A percentile compares a stretch with the other conserved stretches of the same genome.
These are phyloP conservation scores for Phrynosoma platyrhinos DNA, from an alignment of 2,113 vertebrate species.

Conservation along the genomic window DNA sequence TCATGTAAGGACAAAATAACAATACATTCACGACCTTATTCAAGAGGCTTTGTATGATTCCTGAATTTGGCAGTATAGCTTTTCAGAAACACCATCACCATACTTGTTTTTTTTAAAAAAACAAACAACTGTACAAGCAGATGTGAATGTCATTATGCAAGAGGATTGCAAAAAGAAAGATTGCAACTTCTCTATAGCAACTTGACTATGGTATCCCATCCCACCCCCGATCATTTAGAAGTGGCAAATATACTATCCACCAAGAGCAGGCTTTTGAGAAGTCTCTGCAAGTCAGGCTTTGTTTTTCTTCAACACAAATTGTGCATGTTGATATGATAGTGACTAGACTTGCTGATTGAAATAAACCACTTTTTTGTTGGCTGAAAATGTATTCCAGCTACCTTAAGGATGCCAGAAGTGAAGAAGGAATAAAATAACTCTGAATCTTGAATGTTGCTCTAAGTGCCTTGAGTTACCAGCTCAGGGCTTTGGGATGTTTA, in stretches of 20 bases:
- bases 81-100: not conserved
- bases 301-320: slow-evolving; percentile 20
- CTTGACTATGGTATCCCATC: slow-evolving; percentile 29
- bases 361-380: slow-evolving; percentile 19
- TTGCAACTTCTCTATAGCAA: not conserved
- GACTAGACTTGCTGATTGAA: not conserved
- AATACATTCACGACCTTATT: not conserved
- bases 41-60: slow-evolving; percentile 23
- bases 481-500: slow-evolving; percentile 51
- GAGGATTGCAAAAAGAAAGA: slow-evolving; percentile 45
- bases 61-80: slow-evolving; percentile 25
- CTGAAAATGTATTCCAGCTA: slow-evolving; percentile 63
- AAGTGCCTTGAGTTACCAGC: slow-evolving; percentile 60
- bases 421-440: slow-evolving; percentile 55
- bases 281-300: not conserved
- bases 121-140: slow-evolving; percentile 49
- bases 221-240: slow-evolving; percentile 28
- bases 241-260: not conserved
- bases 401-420: slow-evolving; percentile 58
- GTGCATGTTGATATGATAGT: slow-evolving; percentile 40
- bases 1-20: not conserved
- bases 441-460: slow-evolving; percentile 35
- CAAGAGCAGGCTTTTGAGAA: slow-evolving; percentile 28
- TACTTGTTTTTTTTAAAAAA: slow-evolving; percentile 21
- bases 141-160: slow-evolving; percentile 43